Base-by-base conservation (phyloP, 2,113 vertebrate species). In the Himantopus leucocephalus region DNA sequence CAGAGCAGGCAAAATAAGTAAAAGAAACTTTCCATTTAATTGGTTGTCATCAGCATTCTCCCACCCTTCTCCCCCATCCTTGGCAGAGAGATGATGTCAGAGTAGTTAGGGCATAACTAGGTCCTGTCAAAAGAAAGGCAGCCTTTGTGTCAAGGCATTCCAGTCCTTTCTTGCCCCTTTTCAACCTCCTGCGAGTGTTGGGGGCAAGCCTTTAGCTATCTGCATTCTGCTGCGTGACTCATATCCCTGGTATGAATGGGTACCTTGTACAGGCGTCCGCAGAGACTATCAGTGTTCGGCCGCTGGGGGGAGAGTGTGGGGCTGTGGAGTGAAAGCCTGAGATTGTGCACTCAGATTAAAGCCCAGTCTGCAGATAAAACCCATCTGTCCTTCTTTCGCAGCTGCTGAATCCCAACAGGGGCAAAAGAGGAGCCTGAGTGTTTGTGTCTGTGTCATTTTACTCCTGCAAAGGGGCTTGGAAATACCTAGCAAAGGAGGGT, bases 301-400 rank as follows among this genome's bases (percentile, higher is more conserved):
- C 6, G 4, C 0, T 66, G 29, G 1, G 37, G 39, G 67, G 50
- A 93, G 78, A 82, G 48, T 17, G 26, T 35, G 66, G 43, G 60
- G 60, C 82, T 73, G 62, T 59, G 35, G 66, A 52, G 73, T 89
- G 94, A 96, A 96, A 92, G 94, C 68, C 72, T 5, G 67, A 94
- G 92, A 96, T 95, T 97, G 94, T 94, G 62, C 24, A 59, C 41
- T 89, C 86, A 89, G 88, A 96, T 93, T 96, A 80, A 78, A 94
- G 73, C 67, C 32, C 0, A 26, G 27, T 62, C 73, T 92, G 88
- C 94, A 83, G 88, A 94, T 82, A 86, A 92, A 94, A 88, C 63
- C 73, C 90, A 96, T 52, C 94, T 96, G 94, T 81, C 63, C 20
- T 6, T 80, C 52, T 71, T 67, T 43, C 0, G 2, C 86, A 97